phyloP scores from a whole-genome alignment of 2,113 vertebrate genomes.

The Phalacrocorax brasilianus region DNA sequence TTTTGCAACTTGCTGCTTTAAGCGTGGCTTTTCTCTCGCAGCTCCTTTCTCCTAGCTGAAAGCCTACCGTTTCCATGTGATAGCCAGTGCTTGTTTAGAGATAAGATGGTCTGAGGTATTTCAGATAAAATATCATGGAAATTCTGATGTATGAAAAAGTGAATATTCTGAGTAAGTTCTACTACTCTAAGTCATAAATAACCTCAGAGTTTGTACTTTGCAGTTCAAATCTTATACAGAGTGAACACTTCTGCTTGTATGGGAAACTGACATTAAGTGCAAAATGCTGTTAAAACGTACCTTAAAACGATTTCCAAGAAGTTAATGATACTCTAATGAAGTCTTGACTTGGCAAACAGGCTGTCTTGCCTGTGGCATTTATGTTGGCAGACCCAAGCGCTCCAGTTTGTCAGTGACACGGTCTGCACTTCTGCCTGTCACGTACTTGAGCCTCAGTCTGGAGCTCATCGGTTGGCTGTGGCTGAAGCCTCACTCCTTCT shows the following conservation, averaged over 20 bases:
- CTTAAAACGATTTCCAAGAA: neutral
- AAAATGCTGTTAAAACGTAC: neutral
- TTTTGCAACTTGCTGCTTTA: neutral
- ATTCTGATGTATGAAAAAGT: neutral
- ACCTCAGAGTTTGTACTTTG: neutral
- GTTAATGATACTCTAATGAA: neutral
- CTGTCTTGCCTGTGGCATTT: too few species aligned
- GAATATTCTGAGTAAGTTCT: neutral
- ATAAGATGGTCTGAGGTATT: neutral
- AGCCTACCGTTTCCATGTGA: neutral
- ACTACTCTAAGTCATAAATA: neutral
- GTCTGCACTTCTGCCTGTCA: neutral
- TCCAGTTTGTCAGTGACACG: accelerated
- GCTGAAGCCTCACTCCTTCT: neutral
- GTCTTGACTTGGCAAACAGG: too few species aligned
- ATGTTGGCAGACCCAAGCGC: accelerated
- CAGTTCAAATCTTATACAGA: neutral
- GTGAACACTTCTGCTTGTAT: accelerated
- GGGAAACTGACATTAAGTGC: neutral
- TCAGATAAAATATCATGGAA: neutral
- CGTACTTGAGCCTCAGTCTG: accelerated
- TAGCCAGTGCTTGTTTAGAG: neutral
- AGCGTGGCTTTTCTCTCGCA: neutral
- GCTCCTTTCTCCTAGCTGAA: neutral
- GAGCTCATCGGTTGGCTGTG: neutral